phyloP scores from a whole-genome alignment of 2,113 vertebrate genomes.

The Myiozetetes cayanensis region DNA sequence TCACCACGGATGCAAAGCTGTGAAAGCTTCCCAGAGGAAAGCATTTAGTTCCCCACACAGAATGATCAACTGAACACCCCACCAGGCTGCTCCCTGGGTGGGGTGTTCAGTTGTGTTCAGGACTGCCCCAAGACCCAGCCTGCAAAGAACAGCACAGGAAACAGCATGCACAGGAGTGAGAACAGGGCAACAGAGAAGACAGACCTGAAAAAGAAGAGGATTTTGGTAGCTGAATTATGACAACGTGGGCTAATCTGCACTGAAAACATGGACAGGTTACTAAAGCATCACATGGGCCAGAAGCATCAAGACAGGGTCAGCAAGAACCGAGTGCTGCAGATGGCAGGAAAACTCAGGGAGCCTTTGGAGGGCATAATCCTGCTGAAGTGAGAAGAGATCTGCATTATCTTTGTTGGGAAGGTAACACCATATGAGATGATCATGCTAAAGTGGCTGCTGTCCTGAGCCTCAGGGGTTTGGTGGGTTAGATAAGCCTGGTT shows the following conservation, averaged over 20 bases:
- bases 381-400: background rate
- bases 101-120: too few species aligned
- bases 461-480: background rate
- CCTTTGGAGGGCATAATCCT: background rate
- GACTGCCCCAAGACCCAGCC: background rate
- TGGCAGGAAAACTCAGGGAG: background rate
- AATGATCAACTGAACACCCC: background rate
- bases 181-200: background rate
- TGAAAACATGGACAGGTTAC: background rate
- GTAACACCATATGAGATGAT: background rate
- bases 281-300: background rate
- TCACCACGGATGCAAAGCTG: background rate
- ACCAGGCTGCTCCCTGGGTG: background rate
- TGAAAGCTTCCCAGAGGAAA: background rate
- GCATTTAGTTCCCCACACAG: background rate
- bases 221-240: background rate
- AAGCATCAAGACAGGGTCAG: background rate
- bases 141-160: rapidly evolving
- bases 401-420: background rate
- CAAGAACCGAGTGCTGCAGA: background rate
- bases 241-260: background rate
- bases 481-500: background rate
- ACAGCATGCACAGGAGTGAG: background rate
- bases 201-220: background rate
- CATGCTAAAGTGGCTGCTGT: background rate